Base-by-base conservation (phyloP, 2,888 invertebrate genomes). In the Rhimphoctona megacephalus region DNA sequence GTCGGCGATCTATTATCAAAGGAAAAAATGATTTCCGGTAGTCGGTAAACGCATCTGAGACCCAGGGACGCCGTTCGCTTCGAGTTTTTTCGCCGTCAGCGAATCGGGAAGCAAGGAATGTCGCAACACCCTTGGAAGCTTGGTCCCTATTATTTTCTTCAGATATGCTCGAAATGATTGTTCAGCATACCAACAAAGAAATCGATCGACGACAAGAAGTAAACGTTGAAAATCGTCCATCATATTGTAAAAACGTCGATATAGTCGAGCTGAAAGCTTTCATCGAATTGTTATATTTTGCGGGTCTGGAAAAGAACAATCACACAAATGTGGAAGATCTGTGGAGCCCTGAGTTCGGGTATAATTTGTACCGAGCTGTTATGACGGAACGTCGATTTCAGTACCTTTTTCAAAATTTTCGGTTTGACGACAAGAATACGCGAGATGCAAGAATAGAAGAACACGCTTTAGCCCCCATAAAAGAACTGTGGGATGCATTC, bases 381-480 rank as follows among this genome's bases (percentile, higher is more conserved):
- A 88, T 88, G 88, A 5, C 74, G 2, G 39, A 77, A 54, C 77
- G 61, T 66, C 43, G 88, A 81, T 88, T 88, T 69, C 49, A 78
- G 61, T 85, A 70, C 39, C 57, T 88, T 52, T 39, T 86, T 54
- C 7, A 36, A 49, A 69, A 69, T 64, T 36, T 86, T 36, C 77
- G 86, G 52, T 88, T 88, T 36, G 84, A 88, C 74, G 80, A 86
- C 70, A 86, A 85, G 61, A 77, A 70, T 57, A 88, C 86, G 8
- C 83, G 83, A 36, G 64, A 70, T 25, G 74, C 43, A 79, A 61
- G 80, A 73, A 72, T 25, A 49, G 19, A 5, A 76, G 39, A 70
- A 25, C 80, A 86, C 73, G 54, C 17, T 25, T 83, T 86, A 72
- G 85, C 88, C 43, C 86, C 84, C n/a, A 88, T 88, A 78, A 79